Percentiles rank a stretch among this genome's conserved stretches.
Evolutionary conservation across 2,888 invertebrate species (phyloP).

Genomic region (Mantis religiosa): DNA sequence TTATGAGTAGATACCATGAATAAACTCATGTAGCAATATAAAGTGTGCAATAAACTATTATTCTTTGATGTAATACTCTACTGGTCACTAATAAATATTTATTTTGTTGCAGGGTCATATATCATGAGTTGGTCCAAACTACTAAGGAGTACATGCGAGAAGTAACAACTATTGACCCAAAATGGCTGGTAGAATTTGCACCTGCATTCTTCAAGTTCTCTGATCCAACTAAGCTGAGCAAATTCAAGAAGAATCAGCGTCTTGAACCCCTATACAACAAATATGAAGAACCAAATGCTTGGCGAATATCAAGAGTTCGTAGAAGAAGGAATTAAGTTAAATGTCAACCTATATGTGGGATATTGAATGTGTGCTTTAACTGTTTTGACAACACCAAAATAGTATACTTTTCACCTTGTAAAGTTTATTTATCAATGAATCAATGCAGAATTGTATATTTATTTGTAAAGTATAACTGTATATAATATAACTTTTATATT

Average conservation of each 20-base stretch:
- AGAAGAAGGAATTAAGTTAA: constrained; percentile 72
- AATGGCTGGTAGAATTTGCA: constrained; percentile 98
- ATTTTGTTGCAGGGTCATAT: constrained; percentile 73
- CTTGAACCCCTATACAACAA: constrained; percentile 97
- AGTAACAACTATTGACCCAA: constrained; percentile 93
- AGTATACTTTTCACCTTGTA: too few relatives aligned
- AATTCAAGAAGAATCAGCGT: constrained; percentile 98
- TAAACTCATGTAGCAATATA: too few relatives aligned
- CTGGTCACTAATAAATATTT: background rate
- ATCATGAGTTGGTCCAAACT: constrained; percentile 97
- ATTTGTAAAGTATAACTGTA: too few relatives aligned
- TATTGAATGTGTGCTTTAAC: too few relatives aligned
- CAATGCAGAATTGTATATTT: too few relatives aligned
- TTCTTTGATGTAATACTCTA: too few relatives aligned
- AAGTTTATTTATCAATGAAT: too few relatives aligned
- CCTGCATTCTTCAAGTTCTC: constrained; percentile 99
- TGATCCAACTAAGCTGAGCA: constrained; percentile 96
- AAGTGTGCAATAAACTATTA: background rate
- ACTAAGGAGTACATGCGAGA: constrained; percentile 99
- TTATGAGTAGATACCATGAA: background rate
- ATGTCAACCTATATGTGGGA: background rate
- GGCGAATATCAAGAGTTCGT: constrained; percentile 94
- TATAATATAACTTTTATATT: too few relatives aligned
- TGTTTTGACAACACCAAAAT: too few relatives aligned
- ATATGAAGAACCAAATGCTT: constrained; percentile 98